phyloP scores from a whole-genome alignment of 2,113 vertebrate genomes.

The Phalacrocorax pelagicus region DNA sequence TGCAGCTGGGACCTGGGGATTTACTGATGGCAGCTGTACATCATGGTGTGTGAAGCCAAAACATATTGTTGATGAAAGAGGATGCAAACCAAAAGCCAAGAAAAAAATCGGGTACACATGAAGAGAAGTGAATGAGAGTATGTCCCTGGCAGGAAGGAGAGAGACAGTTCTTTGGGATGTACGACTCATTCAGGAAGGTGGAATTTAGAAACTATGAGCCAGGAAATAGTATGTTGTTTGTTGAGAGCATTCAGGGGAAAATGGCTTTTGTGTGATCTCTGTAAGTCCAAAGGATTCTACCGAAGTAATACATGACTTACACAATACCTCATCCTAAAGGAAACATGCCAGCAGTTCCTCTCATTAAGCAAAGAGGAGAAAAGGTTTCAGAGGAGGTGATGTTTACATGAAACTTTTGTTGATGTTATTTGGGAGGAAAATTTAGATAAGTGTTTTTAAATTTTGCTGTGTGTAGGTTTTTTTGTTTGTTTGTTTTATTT shows the following conservation, averaged over 20 bases:
- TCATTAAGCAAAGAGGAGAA: background rate
- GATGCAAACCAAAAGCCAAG: background rate
- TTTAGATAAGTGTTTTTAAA: background rate
- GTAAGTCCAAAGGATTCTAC: background rate
- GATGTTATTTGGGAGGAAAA: background rate
- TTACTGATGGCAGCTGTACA: background rate
- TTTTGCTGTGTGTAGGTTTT: background rate
- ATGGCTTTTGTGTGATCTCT: background rate
- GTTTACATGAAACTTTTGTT: background rate
- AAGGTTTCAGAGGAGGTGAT: background rate
- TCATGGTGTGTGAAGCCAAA: background rate
- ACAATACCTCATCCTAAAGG: background rate
- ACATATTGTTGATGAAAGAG: background rate
- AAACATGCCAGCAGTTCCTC: background rate
- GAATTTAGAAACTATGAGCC: background rate
- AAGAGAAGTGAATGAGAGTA: background rate
- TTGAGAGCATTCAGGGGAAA: background rate
- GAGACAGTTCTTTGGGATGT: background rate
- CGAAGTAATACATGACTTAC: background rate
- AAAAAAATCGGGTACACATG: background rate
- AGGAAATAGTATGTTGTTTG: background rate
- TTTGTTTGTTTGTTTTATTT: background rate
- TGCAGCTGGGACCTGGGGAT: background rate
- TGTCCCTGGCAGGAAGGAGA: background rate
- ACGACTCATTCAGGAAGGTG: background rate